Evolutionary conservation across 2,113 vertebrate genomes (phyloP), one percentile per base, ranked within the genome.

Genomic region (Setophaga kirtlandii): DNA sequence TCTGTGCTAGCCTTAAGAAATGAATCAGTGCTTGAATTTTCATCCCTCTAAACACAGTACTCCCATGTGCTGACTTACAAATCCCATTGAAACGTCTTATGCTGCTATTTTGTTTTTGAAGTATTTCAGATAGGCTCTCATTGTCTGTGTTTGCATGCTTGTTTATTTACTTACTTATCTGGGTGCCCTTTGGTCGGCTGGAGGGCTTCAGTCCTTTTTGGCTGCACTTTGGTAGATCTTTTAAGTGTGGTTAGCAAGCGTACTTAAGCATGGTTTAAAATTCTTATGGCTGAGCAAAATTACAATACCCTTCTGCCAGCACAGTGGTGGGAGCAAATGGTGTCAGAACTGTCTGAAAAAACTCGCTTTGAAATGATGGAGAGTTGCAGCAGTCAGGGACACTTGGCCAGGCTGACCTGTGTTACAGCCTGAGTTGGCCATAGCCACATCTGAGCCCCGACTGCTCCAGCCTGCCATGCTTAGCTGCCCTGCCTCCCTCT

Each of bases 211-310:
- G 89, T 91, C 35, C 2, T 81, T 87, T 86, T 90, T 92, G 86
- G 59, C 79, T 81, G 73, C 42, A 17, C 73, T 90, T 94, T 7
- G 75, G 27, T 93, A 70, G 50, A 47, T 86, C 80, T 77, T 87
- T 64, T 35, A 65, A 70, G 56, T 55, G 86, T 78, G 69, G 83
- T 84, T 97, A 95, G 58, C 59, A 83, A 78, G 80, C 64, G 31
- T 77, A 73, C 86, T 95, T 83, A 88, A 86, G 80, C 86, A 87
- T 1, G 11, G 73, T 74, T 94, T 93, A 93, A 94, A 93, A 93
- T 93, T 83, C 56, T 81, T 93, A 94, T 0, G 22, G 47, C 73
- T 84, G 94, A 86, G 44, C 64, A 89, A 78, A 87, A 93, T 92
- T 67, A 63, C 56, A 71, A 44, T 1, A 0, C 0, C 0, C 50